Evolutionary conservation across 2,888 invertebrate genomes (phyloP).

Genomic region (Zaprionus obscuricornis): DNA sequence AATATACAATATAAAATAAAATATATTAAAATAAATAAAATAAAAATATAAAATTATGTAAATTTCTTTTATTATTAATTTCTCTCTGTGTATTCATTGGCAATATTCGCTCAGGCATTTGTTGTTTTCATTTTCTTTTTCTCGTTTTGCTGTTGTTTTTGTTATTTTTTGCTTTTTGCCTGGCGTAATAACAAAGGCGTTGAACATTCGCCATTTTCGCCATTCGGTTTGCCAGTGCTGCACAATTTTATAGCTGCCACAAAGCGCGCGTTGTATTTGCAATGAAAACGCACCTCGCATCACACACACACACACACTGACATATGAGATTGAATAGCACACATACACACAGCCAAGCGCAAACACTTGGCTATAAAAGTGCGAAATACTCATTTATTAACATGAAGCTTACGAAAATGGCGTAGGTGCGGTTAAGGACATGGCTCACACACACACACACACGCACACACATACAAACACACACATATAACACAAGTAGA

Average conservation of each 20-base stretch:
- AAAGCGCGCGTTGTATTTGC: slow-evolving; percentile 50
- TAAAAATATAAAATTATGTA: too few species aligned
- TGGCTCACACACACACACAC: slow-evolving; percentile 24
- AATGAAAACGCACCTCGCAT: slow-evolving; percentile 55
- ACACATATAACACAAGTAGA: not conserved
- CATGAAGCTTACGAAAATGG: slow-evolving; percentile 64
- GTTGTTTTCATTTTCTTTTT: slow-evolving; percentile 1
- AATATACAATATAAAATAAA: too few species aligned
- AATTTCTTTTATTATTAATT: slow-evolving; percentile 1
- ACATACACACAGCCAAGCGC: slow-evolving; percentile 9
- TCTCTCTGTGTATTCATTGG: slow-evolving; percentile 39
- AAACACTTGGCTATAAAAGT: slow-evolving; percentile 54
- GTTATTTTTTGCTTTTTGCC: slow-evolving; percentile 21
- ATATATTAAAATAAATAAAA: too few species aligned
- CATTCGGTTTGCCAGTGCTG: slow-evolving; percentile 51
- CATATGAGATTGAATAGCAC: not conserved
- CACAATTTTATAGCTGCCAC: slow-evolving; percentile 60
- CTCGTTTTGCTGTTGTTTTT: not conserved
- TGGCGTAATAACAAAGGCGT: slow-evolving; percentile 56
- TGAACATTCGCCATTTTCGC: slow-evolving; percentile 53
- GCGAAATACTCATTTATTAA: slow-evolving; percentile 67
- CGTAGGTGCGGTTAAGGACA: slow-evolving; percentile 59
- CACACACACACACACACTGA: slow-evolving; percentile 12
- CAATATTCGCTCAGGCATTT: slow-evolving; percentile 34
- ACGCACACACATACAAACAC: slow-evolving; percentile 8